Conservation (phyloP, 2,113 vertebrate genomes). For the Emydocephalus ijimae region DNA sequence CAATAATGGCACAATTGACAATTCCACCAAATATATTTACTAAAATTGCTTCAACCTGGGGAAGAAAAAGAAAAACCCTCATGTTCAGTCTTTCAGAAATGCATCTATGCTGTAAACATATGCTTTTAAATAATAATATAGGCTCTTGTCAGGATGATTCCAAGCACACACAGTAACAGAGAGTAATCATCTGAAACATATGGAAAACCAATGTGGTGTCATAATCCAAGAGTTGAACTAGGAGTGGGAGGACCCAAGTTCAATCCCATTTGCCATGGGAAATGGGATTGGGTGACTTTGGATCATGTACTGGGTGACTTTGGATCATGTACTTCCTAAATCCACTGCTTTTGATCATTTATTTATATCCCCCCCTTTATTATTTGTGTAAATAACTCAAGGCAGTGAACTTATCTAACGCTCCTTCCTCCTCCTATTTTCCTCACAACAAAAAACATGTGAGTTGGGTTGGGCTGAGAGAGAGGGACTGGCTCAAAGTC, state of each 20-base stretch:
- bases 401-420: neutral
- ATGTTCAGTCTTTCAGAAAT: neutral
- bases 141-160: neutral
- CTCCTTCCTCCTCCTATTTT: neutral
- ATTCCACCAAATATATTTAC: constrained; percentile 98
- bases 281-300: too few relatives aligned
- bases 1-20: constrained; percentile 96
- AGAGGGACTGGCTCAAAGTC: neutral
- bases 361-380: neutral
- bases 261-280: neutral
- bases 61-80: neutral
- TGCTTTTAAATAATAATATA: neutral
- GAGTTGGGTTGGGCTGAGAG: neutral
- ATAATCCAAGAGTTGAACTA: neutral
- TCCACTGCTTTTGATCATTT: neutral
- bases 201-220: neutral
- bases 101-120: neutral
- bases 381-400: neutral
- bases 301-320: neutral
- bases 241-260: neutral
- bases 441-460: neutral
- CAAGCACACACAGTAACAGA: neutral
- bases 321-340: neutral
- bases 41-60: constrained; percentile 93
- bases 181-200: neutral